Base-by-base conservation (phyloP, 2,797 vertebrate genomes). In the Adelosebastes latens region DNA sequence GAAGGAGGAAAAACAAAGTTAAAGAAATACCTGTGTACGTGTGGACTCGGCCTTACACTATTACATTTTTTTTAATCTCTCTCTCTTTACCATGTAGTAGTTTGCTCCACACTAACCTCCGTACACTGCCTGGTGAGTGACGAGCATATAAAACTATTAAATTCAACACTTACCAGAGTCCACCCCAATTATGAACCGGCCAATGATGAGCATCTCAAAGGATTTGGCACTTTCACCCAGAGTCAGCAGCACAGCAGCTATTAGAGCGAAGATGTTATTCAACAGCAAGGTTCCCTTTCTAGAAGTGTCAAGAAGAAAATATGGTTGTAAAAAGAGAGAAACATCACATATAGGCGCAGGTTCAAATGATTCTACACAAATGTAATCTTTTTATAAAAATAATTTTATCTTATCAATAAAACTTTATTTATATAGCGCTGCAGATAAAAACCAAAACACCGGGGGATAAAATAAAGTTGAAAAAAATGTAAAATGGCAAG, bases 191-290 rank as follows among this genome's bases (percentile, higher is more conserved):
- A 99, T 75, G 77, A 98, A 81, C 0, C 97, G 96, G 2, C 98
- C 98, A 71, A 98, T 49, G 4, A 99, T 96, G 83, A 99, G 95
- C 97, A 99, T 98, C 89, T 99, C 98, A 73, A 98, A 97, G 0
- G 97, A 96, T 18, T 93, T 94, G 0, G 95, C 97, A 76, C 25
- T 84, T 67, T 95, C 93, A 2, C 97, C 96, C 25, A 97, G 90
- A 32, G 96, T 93, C 94, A 99, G 96, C 82, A 99, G 82, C 83
- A 98, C 11, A 0, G 96, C 96, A 16, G 97, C 97, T 13, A 93
- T 53, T 68, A 98, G 49, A 0, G 97, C 97, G 89, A 99, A 97
- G 56, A 82, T 60, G 9, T 99, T 99, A 84, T 99, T 99, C 81
- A 96, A 81, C 86, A 99, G 91, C 87, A 99, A 70, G 0, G 96